Base-by-base conservation (phyloP, 2,113 vertebrate species). In the Cariama cristata region DNA sequence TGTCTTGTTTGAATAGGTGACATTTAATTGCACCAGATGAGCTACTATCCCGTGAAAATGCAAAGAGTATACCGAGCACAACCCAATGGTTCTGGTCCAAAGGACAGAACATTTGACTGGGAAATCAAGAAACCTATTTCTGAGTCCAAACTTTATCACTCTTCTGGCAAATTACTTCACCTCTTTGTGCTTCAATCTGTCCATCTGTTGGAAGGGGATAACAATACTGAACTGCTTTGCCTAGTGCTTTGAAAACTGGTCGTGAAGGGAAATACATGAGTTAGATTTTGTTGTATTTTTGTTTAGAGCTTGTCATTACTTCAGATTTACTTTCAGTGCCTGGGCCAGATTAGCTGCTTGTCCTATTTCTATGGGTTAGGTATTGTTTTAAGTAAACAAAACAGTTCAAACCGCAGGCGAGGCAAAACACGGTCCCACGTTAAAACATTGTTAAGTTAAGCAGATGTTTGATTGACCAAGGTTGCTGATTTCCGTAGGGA, bases 21-120 rank as follows among this genome's bases (percentile, higher is more conserved):
- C 76, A 77, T 50, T 77, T 38, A 28, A 11, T 33, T 67, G 58
- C 42, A 67, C 16, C 27, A 42, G n/a, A 11, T 58, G 59, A 95
- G 50, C 38, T 50, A 60, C 30, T 33, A 4, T 3, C 55, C 8
- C 0, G 0, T 35, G 58, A 67, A 82, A 82, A 95, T 5, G 33
- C 33, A 88, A 50, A 88, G 47, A 56, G 20, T 64, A 12, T 56
- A 11, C 23, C 23, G 35, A 90, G 74, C 12, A 19, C 38, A 76
- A 27, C 16, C 28, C 69, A 55, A 42, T 8, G 30, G 21, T 67
- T 73, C 81, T 72, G 67, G 53, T 69, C n/a, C 56, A 58, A 64
- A 79, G 45, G 47, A 63, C n/a, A 28, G 28, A 80, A 47, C 2
- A 4, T 23, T 58, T 49, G 16, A 42, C 24, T 15, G 33, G 30